Conservation (phyloP, 2,888 invertebrate genomes). For the Hypsopygia costalis region DNA sequence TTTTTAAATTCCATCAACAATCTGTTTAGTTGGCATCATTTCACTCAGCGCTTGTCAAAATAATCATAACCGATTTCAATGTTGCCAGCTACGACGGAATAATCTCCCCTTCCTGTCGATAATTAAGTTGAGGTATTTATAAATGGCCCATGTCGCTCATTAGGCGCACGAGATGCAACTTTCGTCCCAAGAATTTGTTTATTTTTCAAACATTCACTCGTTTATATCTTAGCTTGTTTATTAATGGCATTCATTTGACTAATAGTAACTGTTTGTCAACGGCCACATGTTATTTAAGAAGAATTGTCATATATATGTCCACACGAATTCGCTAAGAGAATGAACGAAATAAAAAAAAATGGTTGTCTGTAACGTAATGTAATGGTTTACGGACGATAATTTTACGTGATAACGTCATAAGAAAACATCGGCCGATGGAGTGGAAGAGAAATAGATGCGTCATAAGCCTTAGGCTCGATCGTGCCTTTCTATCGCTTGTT, state of each 20-base stretch:
- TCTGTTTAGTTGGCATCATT: not conserved
- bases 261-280: slow-evolving; percentile 2
- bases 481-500: too few relatives aligned
- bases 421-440: too few relatives aligned
- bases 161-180: slow-evolving; percentile 1
- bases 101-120: slow-evolving; percentile 7
- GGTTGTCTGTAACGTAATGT: too few relatives aligned
- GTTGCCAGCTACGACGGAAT: not conserved
- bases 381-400: too few relatives aligned
- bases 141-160: slow-evolving; percentile 12
- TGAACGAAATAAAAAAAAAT: too few relatives aligned
- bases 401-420: too few relatives aligned
- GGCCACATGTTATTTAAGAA: not conserved
- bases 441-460: too few relatives aligned
- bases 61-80: not conserved
- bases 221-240: not conserved
- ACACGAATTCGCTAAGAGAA: too few relatives aligned
- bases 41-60: not conserved
- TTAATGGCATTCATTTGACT: slow-evolving; percentile 4
- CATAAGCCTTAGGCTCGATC: too few relatives aligned
- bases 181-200: not conserved
- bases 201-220: not conserved
- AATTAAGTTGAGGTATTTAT: slow-evolving; percentile 9
- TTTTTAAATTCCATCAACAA: not conserved
- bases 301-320: too few relatives aligned